Conservation (phyloP, 2,888 invertebrate genomes). For the Helleia helle region DNA sequence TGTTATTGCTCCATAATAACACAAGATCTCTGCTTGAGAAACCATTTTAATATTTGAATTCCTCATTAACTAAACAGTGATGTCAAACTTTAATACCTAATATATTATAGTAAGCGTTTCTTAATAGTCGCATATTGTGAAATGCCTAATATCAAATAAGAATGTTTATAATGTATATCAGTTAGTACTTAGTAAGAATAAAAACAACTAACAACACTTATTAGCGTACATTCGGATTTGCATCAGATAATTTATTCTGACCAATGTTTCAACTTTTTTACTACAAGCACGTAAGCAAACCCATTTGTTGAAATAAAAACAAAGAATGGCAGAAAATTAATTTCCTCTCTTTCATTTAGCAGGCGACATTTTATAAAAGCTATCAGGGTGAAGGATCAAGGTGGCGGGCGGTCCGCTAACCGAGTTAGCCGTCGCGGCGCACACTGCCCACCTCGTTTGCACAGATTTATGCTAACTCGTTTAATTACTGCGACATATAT, state of each 20-base stretch:
- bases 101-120: too few species aligned
- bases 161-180: too few species aligned
- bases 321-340: constrained; percentile 10
- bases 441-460: constrained; percentile 27
- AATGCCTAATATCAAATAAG: too few species aligned
- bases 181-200: too few species aligned
- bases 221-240: too few species aligned
- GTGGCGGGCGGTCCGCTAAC: constrained; percentile 30
- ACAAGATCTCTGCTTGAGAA: too few species aligned
- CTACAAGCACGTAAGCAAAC: constrained; percentile 8
- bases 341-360: constrained; percentile 13
- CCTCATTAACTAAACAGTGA: too few species aligned
- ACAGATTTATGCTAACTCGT: constrained; percentile 22
- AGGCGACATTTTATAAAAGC: constrained; percentile 14
- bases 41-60: too few species aligned
- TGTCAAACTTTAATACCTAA: too few species aligned
- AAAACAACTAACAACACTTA: too few species aligned
- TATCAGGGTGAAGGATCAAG: constrained; percentile 18
- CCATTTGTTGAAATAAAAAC: constrained; percentile 10
- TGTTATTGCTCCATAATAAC: too few species aligned
- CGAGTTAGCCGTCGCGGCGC: constrained; percentile 37
- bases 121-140: too few species aligned
- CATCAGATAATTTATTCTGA: constrained; percentile 3
- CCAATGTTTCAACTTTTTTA: constrained; percentile 6
- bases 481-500: constrained; percentile 18